These are phyloP conservation scores for Sebastes reedi DNA, from an alignment of 2,797 vertebrate genomes.

Conservation along the genomic window DNA sequence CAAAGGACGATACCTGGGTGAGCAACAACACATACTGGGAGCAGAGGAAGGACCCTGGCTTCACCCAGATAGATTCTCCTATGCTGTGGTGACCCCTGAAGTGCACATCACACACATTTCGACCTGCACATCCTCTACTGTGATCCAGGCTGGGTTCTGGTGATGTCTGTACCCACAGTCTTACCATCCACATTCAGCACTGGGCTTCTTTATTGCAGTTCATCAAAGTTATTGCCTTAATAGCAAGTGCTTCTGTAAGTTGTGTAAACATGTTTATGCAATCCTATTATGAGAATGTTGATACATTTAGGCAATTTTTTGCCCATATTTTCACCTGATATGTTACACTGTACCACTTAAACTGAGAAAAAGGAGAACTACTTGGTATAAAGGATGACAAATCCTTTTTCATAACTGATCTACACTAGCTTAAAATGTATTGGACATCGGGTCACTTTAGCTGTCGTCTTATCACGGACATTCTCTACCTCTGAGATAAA, in stretches of 20 bases:
- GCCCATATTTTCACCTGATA: constrained; percentile 41
- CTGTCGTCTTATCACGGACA: constrained; percentile 67
- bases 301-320: constrained; percentile 62
- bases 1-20: constrained; percentile 91
- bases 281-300: constrained; percentile 68
- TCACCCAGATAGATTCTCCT: constrained; percentile 88
- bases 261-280: constrained; percentile 76
- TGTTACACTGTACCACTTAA: constrained; percentile 30
- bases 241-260: constrained; percentile 72
- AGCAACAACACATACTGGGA: constrained; percentile 95
- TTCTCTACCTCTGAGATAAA: constrained; percentile 84
- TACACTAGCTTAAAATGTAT: constrained; percentile 38
- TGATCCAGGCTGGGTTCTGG: constrained; percentile 63
- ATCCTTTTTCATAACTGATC: constrained; percentile 33
- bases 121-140: constrained; percentile 49
- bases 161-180: constrained; percentile 35
- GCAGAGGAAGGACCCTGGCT: constrained; percentile 89
- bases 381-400: constrained; percentile 37
- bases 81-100: constrained; percentile 88
- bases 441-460: constrained; percentile 48
- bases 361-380: constrained; percentile 39
- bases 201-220: constrained; percentile 54
- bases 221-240: constrained; percentile 81
- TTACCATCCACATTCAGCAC: constrained; percentile 32
- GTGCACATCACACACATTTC: constrained; percentile 11